Base-by-base conservation (phyloP, 2,113 vertebrate genomes). In the Entosphenus tridentatus region DNA sequence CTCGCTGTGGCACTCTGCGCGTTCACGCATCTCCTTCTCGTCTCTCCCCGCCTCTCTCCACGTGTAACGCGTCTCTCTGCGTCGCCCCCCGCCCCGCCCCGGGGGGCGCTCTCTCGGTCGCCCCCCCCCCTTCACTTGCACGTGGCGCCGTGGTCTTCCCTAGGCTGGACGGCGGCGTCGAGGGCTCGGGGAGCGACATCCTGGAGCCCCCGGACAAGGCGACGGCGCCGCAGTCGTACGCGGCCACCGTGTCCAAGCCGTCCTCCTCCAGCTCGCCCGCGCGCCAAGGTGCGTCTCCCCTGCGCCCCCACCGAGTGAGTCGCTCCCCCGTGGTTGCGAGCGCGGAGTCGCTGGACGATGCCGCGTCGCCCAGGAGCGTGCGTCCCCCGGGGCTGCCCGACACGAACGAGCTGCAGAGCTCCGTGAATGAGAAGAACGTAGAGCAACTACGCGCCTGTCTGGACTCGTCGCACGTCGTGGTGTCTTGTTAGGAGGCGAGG, bases 191-290 rank as follows among this genome's bases (percentile, higher is more conserved):
- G 75, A 95, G 83, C 72, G 93, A 98, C 73, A 95, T 96, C 56
- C 78, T 96, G 2, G 93, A 98, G 74, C 88, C 90, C 39, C 90
- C 91, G 2, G 92, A 95, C 72, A 86, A 88, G 72, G 88, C 89
- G 0, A 70, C 95, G 71, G 86, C 84, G 71, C 78, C 87, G 1
- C 91, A 92, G 77, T 82, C 87, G 0, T 95, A 95, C 74, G 80
- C 83, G 73, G 74, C 83, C 0, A 82, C 86, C 55, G 81, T 80
- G 59, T 78, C 85, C 77, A 95, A 87, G 86, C 87, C 86, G 82
- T 77, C 79, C 68, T 79, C 78, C 0, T 76, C 74, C 73, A 81
- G 81, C 75, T 78, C 81, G 11, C 84, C 83, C 70, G 82, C 82
- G 4, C 80, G 79, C 2, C 79, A 79, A 76, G 80, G 80, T 71